Evolutionary conservation across 2,888 invertebrate species (phyloP), one percentile per base, ranked within the genome.

Genomic region (Stenoptilia bipunctidactyla): DNA sequence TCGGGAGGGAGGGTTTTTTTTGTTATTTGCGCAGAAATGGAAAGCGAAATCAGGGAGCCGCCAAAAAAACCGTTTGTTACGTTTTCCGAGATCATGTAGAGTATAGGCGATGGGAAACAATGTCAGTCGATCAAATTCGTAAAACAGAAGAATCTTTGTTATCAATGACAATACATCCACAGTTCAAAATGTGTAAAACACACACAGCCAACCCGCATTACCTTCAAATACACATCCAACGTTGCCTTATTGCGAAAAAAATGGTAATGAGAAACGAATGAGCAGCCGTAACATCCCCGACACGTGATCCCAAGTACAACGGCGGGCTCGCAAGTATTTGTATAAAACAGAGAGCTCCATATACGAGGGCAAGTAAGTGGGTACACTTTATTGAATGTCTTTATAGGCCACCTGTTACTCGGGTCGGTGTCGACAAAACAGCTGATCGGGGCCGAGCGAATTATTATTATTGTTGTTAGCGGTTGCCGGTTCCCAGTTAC

Each of bases 321-420:
- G 30, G 20, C 20, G 20, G 20, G 20, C 8, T 8, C 20, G 20
- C 20, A 20, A 20, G 20, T 67, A 61, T 67, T 67, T 72, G 67
- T 66, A 65, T 72, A 70, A 75, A 76, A 70, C 69, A 68, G 66
- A 75, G 57, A 65, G 74, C 72, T 69, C 66, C 71, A 67, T 68
- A n/a, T n/a, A 72, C 72, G 68, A 73, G 77, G 71, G 76, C 75
- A 77, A 80, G 72, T 74, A 30, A 30, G 30, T 30, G 30, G 73
- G 73, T 72, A 71, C 71, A 79, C 68, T 83, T 83, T 79, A 84
- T 79, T 76, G 80, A 79, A 82, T 80, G 80, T 82, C 83, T 84
- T 84, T 84, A 85, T 79, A 76, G 82, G 72, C 83, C 83, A 85
- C 85, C 84, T 85, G 85, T 85, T 84, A 80, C 76, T 70, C 69